Percentiles rank a stretch among this genome's conserved stretches.
Evolutionary conservation across 2,797 vertebrate genomes (phyloP).

Genomic region (Sebastiscus albofasciatus): DNA sequence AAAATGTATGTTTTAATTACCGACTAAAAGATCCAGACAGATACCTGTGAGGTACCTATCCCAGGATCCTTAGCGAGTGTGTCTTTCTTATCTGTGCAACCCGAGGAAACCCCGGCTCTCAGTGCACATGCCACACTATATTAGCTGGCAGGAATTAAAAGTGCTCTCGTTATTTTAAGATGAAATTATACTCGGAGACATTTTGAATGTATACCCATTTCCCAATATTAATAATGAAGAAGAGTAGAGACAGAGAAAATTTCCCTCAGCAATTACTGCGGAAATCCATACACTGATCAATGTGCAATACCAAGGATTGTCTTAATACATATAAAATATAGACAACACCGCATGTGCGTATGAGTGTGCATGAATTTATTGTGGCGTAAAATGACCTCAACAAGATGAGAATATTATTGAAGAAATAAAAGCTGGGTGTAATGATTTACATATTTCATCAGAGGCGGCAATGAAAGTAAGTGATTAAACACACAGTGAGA

Average conservation of each 20-base stretch:
- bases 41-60: conserved; percentile 62
- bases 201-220: conserved; percentile 80
- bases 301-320: conserved; percentile 86
- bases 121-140: conserved; percentile 3
- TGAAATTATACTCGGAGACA: conserved; percentile 70
- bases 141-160: conserved; percentile 58
- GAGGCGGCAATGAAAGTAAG: conserved; percentile 67
- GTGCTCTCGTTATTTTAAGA: conserved; percentile 59
- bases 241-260: conserved; percentile 78
- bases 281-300: conserved; percentile 88
- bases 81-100: conserved; percentile 66
- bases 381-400: conserved; percentile 78
- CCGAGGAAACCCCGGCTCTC: conserved; percentile 43
- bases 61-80: conserved; percentile 45
- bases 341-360: conserved; percentile 64
- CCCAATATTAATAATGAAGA: conserved; percentile 86
- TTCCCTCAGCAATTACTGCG: conserved; percentile 84
- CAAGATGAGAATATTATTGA: conserved; percentile 80
- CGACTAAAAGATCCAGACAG: conserved; percentile 69
- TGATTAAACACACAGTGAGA: conserved; percentile 65
- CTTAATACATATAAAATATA: conserved; percentile 85
- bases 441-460: conserved; percentile 85
- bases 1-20: conserved; percentile 85
- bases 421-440: conserved; percentile 78
- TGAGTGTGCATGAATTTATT: conserved; percentile 73